A percentile compares a stretch with the other conserved stretches of the same genome.
Evolutionary conservation across 2,113 vertebrate species (phyloP).

Genomic region (Lathamus discolor): DNA sequence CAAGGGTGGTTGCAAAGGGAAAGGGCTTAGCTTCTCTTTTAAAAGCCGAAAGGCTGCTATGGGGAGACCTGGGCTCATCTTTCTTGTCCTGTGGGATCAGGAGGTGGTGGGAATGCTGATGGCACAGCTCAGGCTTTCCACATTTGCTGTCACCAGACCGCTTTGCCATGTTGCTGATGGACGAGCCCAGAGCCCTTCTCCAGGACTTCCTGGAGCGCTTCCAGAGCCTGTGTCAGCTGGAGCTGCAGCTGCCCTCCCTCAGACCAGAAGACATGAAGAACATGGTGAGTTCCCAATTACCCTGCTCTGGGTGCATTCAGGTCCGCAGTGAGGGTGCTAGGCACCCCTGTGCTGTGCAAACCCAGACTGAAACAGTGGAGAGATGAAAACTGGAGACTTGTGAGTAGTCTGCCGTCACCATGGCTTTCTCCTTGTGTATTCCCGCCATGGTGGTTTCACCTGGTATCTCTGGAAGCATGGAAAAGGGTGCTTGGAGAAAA

Average conservation of each 20-base stretch:
- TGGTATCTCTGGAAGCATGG: accelerated
- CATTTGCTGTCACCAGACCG: constrained; percentile 74
- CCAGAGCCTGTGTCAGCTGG: constrained; percentile 83
- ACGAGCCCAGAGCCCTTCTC: constrained; percentile 83
- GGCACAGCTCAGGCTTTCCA: neutral
- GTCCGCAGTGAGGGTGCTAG: accelerated
- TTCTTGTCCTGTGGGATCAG: accelerated
- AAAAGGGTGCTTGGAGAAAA: neutral
- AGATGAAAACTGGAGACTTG: neutral
- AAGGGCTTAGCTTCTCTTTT: neutral
- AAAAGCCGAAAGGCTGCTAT: accelerated
- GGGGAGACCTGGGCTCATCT: neutral
- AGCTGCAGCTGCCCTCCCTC: constrained; percentile 90
- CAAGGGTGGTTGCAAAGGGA: neutral
- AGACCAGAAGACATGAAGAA: constrained; percentile 85
- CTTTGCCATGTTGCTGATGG: constrained; percentile 85
- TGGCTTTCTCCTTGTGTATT: accelerated
- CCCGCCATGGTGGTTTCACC: accelerated
- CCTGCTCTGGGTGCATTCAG: accelerated
- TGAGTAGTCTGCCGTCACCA: neutral
- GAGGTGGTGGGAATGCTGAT: neutral
- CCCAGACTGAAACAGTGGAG: accelerated
- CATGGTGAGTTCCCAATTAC: constrained; percentile 78
- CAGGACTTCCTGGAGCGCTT: constrained; percentile 85
- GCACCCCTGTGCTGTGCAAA: neutral